Conservation (phyloP, 2,888 invertebrate genomes). For the Ganaspis brasiliensis region DNA sequence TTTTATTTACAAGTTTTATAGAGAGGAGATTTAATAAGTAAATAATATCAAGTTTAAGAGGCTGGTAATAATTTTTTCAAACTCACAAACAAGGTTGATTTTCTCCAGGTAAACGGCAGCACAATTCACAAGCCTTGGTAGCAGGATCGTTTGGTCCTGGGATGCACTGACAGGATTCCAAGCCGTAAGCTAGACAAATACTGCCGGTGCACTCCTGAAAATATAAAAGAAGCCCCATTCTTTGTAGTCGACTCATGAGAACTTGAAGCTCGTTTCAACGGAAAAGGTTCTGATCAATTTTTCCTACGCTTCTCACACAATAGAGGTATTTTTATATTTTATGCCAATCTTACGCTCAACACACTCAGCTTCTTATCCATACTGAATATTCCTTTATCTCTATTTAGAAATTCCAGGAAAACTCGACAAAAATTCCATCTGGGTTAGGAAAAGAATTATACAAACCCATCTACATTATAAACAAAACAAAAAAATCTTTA, state of each 20-base stretch:
- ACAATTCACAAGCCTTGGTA: slow-evolving; percentile 95
- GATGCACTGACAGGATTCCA: slow-evolving; percentile 97
- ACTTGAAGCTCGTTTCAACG: not conserved
- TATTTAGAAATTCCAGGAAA: too few relatives aligned
- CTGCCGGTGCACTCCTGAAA: slow-evolving; percentile 96
- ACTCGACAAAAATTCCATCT: too few relatives aligned
- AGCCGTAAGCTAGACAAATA: slow-evolving; percentile 97
- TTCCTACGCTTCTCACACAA: not conserved
- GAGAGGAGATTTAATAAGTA: not conserved
- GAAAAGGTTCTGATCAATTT: slow-evolving; percentile 18
- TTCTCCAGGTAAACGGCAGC: slow-evolving; percentile 93
- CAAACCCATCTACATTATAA: too few relatives aligned
- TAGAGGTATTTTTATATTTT: slow-evolving; percentile 15
- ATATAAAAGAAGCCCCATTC: slow-evolving; percentile 53
- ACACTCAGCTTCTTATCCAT: too few relatives aligned
- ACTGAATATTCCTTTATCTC: too few relatives aligned
- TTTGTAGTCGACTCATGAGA: not conserved
- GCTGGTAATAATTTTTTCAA: not conserved
- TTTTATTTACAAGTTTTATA: not conserved
- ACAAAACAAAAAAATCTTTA: too few relatives aligned
- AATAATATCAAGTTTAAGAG: not conserved
- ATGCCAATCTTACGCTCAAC: too few relatives aligned
- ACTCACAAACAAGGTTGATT: slow-evolving; percentile 88
- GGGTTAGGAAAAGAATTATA: too few relatives aligned
- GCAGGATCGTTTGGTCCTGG: slow-evolving; percentile 89